Base-by-base conservation (phyloP, 92 coral and sea anemone species). In the Ricordea florida region DNA sequence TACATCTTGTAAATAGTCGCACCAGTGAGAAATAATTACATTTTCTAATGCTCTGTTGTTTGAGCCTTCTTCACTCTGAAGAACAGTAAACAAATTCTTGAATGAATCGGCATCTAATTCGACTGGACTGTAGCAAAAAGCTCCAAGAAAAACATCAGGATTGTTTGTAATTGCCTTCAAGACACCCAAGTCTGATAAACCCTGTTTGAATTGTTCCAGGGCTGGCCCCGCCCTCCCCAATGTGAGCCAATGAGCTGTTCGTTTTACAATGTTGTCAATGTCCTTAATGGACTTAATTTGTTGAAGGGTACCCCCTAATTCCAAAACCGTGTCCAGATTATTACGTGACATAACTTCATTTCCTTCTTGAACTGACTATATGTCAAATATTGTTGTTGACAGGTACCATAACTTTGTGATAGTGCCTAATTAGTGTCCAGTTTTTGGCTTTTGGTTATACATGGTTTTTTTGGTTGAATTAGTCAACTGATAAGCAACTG, bases 141-240 rank as follows among this genome's bases (percentile, higher is more conserved):
- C 28, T 21, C 32, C 6, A 0, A 23, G 34, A 33, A 67, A 67
- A 32, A 33, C 14, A 21, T 57, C 78, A 15, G 97, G 92, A 59
- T 74, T 66, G 16, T 70, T 51, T 57, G 36, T 75, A 28, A 87
- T 48, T 40, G 83, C 84, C 20, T 74, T 72, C 62, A 83, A 45
- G 16, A 87, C 92, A 13, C 87, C 93, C 62, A 91, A 72, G 29
- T 53, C 31, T 15, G 63, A 46, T 0, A 87, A 82, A n/a, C 90
- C 82, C 16, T 78, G 40, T 72, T 66, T 40, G 76, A 87, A 87
- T 69, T 84, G 80, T 40, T 91, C 79, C 38, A 83, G 29, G 13
- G 97, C 90, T 66, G 74, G 71, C 24, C 67, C 51, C 35, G 84
- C 73, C 59, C 89, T 79, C 29, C 89, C 89, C 22, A 86, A 63